phyloP scores from a whole-genome alignment of 1,140 invertebrate species.

The Phthorimaea operculella region DNA sequence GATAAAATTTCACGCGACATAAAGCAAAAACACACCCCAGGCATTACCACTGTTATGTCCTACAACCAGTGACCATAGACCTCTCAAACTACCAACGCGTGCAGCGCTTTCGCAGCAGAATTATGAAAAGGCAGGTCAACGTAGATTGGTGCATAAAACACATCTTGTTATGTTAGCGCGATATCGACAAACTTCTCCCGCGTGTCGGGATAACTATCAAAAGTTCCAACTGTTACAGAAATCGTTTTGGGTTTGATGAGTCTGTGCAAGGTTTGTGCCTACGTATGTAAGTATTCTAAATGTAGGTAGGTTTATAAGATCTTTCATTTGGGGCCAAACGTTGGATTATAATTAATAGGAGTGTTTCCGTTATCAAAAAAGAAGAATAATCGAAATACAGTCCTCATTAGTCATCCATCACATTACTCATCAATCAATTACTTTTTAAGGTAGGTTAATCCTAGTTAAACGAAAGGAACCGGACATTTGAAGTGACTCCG shows the following conservation, averaged over 20 bases:
- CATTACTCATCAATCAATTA: no score
- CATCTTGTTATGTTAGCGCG: conserved; percentile 53
- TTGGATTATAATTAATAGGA: no score
- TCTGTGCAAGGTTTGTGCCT: no score
- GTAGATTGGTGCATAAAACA: conserved; percentile 42
- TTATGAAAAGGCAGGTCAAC: conserved; percentile 19
- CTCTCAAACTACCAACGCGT: conserved; percentile 20
- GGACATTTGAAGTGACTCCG: no score
- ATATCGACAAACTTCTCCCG: conserved; percentile 49
- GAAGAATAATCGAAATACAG: no score
- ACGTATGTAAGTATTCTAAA: no score
- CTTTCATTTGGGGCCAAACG: background rate
- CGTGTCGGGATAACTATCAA: conserved; percentile 50
- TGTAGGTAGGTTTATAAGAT: background rate
- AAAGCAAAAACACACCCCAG: conserved; percentile 63
- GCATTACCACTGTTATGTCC: conserved; percentile 44
- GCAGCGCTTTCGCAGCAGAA: conserved; percentile 5
- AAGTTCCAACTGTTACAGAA: conserved; percentile 47
- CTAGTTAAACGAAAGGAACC: no score
- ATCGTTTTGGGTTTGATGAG: conserved; percentile 38
- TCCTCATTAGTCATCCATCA: no score
- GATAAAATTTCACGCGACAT: conserved; percentile 65
- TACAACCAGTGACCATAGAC: conserved; percentile 38
- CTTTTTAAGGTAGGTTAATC: no score
- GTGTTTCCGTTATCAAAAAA: no score